A percentile compares a stretch with the other conserved stretches of the same genome.
Conservation (phyloP, 2,797 vertebrate genomes). For the Bradypodion ventrale region DNA sequence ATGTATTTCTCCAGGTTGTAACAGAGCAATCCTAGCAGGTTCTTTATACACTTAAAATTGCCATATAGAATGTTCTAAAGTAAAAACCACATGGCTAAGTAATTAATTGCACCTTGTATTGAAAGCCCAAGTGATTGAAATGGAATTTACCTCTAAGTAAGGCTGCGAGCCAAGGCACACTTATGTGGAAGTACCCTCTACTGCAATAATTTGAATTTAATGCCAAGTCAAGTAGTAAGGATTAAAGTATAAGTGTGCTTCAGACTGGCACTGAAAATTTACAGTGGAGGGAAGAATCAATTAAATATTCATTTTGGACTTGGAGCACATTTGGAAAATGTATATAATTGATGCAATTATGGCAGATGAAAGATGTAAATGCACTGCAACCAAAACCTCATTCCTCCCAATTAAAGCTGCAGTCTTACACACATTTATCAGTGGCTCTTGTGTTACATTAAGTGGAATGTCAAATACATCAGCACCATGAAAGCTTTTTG, state of each 20-base stretch:
- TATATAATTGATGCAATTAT: not conserved
- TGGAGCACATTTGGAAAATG: not conserved
- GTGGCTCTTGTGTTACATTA: not conserved
- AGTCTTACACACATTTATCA: not conserved
- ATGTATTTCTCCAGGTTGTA: not conserved
- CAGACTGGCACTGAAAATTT: not conserved
- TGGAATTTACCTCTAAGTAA: not conserved
- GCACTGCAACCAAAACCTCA: not conserved
- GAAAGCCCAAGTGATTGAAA: not conserved
- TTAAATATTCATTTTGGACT: conserved; percentile 1
- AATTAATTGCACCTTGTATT: not conserved
- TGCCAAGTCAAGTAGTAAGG: conserved; percentile 2
- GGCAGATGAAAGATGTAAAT: not conserved
- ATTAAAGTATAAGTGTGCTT: not conserved
- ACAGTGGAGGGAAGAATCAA: not conserved
- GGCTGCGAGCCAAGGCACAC: conserved; percentile 1
- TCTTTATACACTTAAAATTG: not conserved
- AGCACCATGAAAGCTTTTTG: not conserved
- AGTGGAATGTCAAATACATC: not conserved
- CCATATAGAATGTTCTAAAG: not conserved
- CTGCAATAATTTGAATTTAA: not conserved
- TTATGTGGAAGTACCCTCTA: not conserved
- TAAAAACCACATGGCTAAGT: not conserved
- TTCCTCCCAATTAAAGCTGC: not conserved
- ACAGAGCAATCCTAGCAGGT: not conserved